These are phyloP conservation scores for Sinocyclocheilus anshuiensis DNA, from an alignment of 2,113 vertebrate genomes.

Conservation along the genomic window DNA sequence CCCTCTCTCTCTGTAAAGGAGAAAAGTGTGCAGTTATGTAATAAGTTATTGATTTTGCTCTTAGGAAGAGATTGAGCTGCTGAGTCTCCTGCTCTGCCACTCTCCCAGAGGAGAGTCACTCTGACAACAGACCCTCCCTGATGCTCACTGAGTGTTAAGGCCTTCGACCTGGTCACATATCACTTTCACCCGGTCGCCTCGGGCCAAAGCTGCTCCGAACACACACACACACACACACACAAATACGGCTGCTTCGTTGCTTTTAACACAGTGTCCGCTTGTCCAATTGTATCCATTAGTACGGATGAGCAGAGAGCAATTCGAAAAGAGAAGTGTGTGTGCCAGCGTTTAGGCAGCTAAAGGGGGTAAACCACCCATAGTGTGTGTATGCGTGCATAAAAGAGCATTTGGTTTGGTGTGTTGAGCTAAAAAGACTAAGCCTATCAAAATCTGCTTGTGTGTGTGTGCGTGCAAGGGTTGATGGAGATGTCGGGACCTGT, in stretches of 20 bases:
- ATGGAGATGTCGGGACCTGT: constrained; percentile 92
- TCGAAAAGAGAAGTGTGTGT: constrained; percentile 47
- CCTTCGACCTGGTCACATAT: constrained; percentile 72
- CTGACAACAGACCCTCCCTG: constrained; percentile 60
- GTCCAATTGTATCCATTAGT: constrained; percentile 46
- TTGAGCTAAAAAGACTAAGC: constrained; percentile 36
- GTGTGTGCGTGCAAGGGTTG: constrained; percentile 85
- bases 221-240: constrained; percentile 21
- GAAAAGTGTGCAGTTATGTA: constrained; percentile 73
- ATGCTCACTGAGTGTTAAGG: constrained; percentile 66
- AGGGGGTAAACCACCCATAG: constrained; percentile 15
- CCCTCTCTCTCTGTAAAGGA: constrained; percentile 35
- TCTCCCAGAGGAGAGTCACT: constrained; percentile 64
- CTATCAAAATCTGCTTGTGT: constrained; percentile 38
- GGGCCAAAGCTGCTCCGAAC: constrained; percentile 71
- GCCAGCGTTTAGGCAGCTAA: constrained; percentile 38
- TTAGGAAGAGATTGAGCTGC: constrained; percentile 73
- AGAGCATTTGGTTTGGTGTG: constrained; percentile 29
- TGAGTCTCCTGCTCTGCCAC: constrained; percentile 57
- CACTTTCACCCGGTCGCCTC: constrained; percentile 80
- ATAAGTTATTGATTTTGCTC: constrained; percentile 78
- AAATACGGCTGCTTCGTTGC: constrained; percentile 52
- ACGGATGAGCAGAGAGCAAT: constrained; percentile 43
- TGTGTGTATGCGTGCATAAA: background rate
- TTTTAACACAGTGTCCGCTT: constrained; percentile 70